Percentiles rank a stretch among this genome's conserved stretches.
Evolutionary conservation across 2,797 vertebrate genomes (phyloP).

Genomic region (Sciaenops ocellatus): DNA sequence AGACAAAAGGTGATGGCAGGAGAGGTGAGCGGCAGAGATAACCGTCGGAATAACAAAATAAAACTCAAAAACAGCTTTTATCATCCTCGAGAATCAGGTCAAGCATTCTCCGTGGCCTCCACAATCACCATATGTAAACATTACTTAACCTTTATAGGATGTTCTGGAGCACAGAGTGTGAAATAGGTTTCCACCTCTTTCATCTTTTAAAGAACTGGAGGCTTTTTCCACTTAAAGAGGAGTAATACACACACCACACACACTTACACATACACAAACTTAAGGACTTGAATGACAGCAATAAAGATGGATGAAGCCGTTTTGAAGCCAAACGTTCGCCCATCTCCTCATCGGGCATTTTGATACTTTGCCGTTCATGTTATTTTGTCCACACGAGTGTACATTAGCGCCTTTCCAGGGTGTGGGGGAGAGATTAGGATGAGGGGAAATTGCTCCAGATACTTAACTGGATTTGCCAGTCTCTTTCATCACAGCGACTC

Average conservation of each 20-base stretch:
- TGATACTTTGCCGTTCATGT: conserved; percentile 39
- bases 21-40: conserved; percentile 6
- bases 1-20: background rate
- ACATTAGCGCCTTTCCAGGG: conserved; percentile 53
- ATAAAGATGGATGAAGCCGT: conserved; percentile 40
- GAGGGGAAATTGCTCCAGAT: conserved; percentile 80
- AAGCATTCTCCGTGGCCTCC: conserved; percentile 23
- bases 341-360: conserved; percentile 28
- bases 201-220: conserved; percentile 44
- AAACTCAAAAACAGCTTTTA: conserved; percentile 42
- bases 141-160: conserved; percentile 34
- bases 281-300: conserved; percentile 10
- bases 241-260: conserved; percentile 14
- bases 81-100: conserved; percentile 22
- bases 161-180: conserved; percentile 24
- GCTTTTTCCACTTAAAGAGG: conserved; percentile 27
- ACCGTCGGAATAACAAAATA: conserved; percentile 36
- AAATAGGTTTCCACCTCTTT: conserved; percentile 49
- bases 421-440: conserved; percentile 72
- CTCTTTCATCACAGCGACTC: conserved; percentile 80
- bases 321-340: conserved; percentile 31
- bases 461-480: conserved; percentile 79
- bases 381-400: conserved; percentile 53
- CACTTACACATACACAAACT: conserved; percentile 20
- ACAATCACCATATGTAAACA: conserved; percentile 34